Conservation (phyloP, 2,888 invertebrate species). For the Nomada fucata region DNA sequence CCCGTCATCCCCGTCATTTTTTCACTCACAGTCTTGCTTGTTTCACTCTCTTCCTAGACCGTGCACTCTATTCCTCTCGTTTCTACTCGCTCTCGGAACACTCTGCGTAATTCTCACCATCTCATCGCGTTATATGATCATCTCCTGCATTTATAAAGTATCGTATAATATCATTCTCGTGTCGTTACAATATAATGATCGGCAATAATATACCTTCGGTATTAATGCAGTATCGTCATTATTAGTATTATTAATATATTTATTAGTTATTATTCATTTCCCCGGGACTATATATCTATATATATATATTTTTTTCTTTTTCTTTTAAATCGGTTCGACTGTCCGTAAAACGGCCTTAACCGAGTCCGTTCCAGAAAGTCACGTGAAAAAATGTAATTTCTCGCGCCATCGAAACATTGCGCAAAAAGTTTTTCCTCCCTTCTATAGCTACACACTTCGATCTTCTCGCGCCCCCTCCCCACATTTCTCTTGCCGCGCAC, state of each 20-base stretch:
- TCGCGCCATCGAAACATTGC: slow-evolving; percentile 32
- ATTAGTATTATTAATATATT: slow-evolving; percentile 62
- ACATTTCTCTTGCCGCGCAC: not conserved
- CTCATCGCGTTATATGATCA: slow-evolving; percentile 52
- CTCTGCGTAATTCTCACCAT: slow-evolving; percentile 3
- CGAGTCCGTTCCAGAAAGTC: slow-evolving; percentile 7
- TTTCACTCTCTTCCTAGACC: slow-evolving; percentile 2
- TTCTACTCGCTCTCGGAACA: slow-evolving; percentile 12
- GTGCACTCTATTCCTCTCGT: not conserved
- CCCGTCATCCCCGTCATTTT: slow-evolving; percentile 17
- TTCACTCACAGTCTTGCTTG: not conserved
- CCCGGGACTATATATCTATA: slow-evolving; percentile 29
- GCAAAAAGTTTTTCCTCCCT: slow-evolving; percentile 7
- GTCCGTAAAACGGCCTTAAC: slow-evolving; percentile 1
- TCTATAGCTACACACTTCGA: not conserved
- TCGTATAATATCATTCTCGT: slow-evolving; percentile 80
- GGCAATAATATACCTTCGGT: slow-evolving; percentile 79
- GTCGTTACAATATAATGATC: slow-evolving; percentile 79
- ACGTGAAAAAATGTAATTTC: slow-evolving; percentile 61
- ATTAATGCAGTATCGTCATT: slow-evolving; percentile 73
- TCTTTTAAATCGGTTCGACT: slow-evolving; percentile 43
- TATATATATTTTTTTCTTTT: too few species aligned
- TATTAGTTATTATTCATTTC: slow-evolving; percentile 62
- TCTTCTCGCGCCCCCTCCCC: not conserved
- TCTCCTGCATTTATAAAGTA: slow-evolving; percentile 78